Conservation (phyloP, 2,797 vertebrate genomes). For the Saguinus oedipus region DNA sequence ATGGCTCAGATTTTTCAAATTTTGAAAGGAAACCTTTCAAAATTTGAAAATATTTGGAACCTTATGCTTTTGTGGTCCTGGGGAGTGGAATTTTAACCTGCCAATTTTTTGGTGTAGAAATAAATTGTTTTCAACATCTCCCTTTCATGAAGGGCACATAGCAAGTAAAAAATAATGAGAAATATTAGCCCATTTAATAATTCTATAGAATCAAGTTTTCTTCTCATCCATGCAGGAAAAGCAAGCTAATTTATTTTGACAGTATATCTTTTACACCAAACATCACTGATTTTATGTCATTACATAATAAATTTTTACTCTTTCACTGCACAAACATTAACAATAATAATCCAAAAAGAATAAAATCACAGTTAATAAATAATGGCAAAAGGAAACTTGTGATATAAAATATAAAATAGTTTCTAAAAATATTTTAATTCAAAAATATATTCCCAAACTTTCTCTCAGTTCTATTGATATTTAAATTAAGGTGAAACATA, state of each 20-base stretch:
- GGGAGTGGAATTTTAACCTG: background rate
- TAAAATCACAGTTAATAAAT: slow-evolving; percentile 18
- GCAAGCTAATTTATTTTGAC: background rate
- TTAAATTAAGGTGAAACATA: slow-evolving; percentile 37
- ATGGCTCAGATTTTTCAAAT: background rate
- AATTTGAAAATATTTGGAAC: slow-evolving; percentile 22
- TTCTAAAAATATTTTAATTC: slow-evolving; percentile 21
- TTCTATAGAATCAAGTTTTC: background rate
- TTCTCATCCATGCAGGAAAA: background rate
- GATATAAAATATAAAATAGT: no score
- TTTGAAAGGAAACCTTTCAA: slow-evolving; percentile 39
- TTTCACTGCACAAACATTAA: background rate
- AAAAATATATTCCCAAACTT: slow-evolving; percentile 8
- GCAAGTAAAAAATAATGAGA: background rate
- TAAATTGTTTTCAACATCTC: slow-evolving; percentile 3
- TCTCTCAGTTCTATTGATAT: background rate
- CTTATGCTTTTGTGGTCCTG: background rate
- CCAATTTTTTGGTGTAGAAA: background rate
- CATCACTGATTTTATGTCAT: background rate
- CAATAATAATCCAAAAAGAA: slow-evolving; percentile 16
- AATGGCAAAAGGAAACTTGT: background rate
- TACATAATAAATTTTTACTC: background rate
- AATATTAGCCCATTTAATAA: background rate
- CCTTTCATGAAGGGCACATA: background rate
- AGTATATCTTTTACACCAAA: background rate